A percentile compares a stretch with the other conserved stretches of the same genome.
Conservation (phyloP, 2,797 vertebrate species). For the Tachyglossus aculeatus region DNA sequence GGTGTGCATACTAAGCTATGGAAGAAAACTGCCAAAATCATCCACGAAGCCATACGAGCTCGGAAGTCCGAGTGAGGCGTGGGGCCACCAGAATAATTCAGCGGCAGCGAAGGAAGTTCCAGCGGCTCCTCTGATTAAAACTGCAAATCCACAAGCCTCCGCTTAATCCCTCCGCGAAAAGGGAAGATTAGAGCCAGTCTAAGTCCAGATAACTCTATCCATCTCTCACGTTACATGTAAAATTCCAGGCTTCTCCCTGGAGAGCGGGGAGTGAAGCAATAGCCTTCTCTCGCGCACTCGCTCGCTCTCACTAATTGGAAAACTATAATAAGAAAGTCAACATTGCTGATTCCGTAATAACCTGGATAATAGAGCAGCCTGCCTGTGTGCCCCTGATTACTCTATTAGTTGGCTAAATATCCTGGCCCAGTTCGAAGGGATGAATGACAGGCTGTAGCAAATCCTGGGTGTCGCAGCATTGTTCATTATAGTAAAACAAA, state of each 20-base stretch:
- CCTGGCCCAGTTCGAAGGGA: not conserved
- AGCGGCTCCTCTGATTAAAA: conserved; percentile 54
- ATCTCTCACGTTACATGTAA: conserved; percentile 32
- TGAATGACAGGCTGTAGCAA: not conserved
- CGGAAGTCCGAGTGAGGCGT: conserved; percentile 19
- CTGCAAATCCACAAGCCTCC: conserved; percentile 44
- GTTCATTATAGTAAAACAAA: conserved; percentile 33
- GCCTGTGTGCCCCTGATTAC: not conserved
- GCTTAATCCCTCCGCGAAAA: conserved; percentile 54
- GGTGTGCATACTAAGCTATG: too few species aligned
- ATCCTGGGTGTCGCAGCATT: not conserved
- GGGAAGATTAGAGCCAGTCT: conserved; percentile 42
- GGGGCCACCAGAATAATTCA: conserved; percentile 16
- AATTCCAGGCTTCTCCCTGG: conserved; percentile 58
- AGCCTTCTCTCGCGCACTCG: conserved; percentile 44
- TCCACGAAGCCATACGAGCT: conserved; percentile 36
- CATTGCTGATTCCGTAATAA: not conserved
- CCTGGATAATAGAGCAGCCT: not conserved
- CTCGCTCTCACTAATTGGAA: conserved; percentile 56
- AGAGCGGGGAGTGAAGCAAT: not conserved
- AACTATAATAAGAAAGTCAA: conserved; percentile 51
- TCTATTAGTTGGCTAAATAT: conserved; percentile 9
- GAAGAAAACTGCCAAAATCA: not conserved
- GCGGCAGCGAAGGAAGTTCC: conserved; percentile 40
- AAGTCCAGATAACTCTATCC: conserved; percentile 32